Percentiles rank a stretch among this genome's conserved stretches.
Conservation (phyloP, 1,140 invertebrate species). For the Dinoponera quadriceps region DNA sequence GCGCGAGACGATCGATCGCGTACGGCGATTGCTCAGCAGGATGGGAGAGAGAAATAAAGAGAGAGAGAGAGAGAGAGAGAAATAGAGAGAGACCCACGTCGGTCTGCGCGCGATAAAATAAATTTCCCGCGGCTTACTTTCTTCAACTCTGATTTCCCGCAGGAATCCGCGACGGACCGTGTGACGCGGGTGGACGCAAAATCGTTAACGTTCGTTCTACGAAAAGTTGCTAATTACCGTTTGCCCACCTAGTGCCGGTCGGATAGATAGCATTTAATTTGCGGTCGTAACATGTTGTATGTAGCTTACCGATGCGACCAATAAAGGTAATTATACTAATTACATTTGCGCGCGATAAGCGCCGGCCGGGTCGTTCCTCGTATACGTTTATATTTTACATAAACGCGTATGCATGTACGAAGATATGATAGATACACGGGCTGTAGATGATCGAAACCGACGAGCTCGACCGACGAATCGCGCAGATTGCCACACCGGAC, state of each 20-base stretch:
- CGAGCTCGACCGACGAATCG: not conserved
- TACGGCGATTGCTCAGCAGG: no score
- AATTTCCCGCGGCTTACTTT: conserved; percentile 30
- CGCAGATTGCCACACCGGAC: not conserved
- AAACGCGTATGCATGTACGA: not conserved
- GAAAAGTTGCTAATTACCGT: conserved; percentile 61
- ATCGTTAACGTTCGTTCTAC: conserved; percentile 17
- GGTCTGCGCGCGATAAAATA: not conserved
- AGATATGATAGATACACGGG: not conserved
- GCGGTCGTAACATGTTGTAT: conserved; percentile 64
- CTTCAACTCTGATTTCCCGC: conserved; percentile 43
- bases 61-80: no score
- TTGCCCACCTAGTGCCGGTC: conserved; percentile 27
- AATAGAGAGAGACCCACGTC: not conserved
- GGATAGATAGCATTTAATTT: conserved; percentile 70
- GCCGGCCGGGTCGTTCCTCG: conserved; percentile 26
- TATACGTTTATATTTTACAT: conserved; percentile 32
- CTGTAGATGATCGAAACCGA: conserved; percentile 18
- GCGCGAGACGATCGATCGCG: not conserved
- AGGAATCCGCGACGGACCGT: conserved; percentile 10
- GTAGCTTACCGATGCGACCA: conserved; percentile 68
- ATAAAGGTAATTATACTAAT: conserved; percentile 76
- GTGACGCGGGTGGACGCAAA: not conserved
- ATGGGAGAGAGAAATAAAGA: no score
- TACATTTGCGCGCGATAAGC: conserved; percentile 68